phyloP scores from a whole-genome alignment of 1,140 invertebrate genomes.

The Drosophila ercepeae region DNA sequence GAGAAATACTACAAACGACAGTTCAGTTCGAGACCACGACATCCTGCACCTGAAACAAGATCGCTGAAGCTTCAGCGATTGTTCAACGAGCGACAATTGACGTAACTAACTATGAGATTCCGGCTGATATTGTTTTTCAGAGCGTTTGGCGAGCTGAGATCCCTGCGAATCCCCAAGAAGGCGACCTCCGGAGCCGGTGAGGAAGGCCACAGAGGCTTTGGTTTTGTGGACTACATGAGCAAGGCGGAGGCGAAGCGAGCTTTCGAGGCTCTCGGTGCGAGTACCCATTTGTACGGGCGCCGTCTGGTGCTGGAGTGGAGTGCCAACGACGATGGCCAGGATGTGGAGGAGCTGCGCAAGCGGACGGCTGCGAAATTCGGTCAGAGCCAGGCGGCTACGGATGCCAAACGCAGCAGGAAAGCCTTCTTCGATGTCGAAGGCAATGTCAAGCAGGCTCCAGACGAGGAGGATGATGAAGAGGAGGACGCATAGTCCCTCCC shows the following conservation, averaged over 20 bases:
- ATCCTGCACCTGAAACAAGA: not conserved
- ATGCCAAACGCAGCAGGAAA: slow-evolving; percentile 58
- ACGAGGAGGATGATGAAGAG: slow-evolving; percentile 44
- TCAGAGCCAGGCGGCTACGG: slow-evolving; percentile 16
- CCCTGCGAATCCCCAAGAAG: slow-evolving; percentile 96
- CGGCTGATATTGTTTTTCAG: slow-evolving; percentile 84
- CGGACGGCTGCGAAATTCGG: slow-evolving; percentile 88
- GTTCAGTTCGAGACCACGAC: not conserved
- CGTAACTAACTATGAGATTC: not conserved
- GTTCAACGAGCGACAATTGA: not conserved
- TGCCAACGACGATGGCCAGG: slow-evolving; percentile 89
- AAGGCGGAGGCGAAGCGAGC: slow-evolving; percentile 97
- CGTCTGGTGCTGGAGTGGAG: slow-evolving; percentile 99
- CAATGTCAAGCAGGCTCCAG: slow-evolving; percentile 18
- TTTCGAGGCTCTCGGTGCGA: slow-evolving; percentile 95
- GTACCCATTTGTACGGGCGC: slow-evolving; percentile 98
- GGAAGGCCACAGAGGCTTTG: slow-evolving; percentile 96
- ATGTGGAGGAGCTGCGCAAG: slow-evolving; percentile 91
- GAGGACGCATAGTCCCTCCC: not conserved
- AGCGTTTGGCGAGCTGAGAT: slow-evolving; percentile 97
- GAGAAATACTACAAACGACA: no score
- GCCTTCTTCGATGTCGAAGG: slow-evolving; percentile 67
- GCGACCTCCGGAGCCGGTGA: slow-evolving; percentile 86
- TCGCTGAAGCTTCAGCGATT: not conserved
- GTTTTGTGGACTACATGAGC: slow-evolving; percentile 96